A percentile compares a stretch with the other conserved stretches of the same genome.
Conservation (phyloP, 2,113 vertebrate species). For the Paraplagusia blochii region DNA sequence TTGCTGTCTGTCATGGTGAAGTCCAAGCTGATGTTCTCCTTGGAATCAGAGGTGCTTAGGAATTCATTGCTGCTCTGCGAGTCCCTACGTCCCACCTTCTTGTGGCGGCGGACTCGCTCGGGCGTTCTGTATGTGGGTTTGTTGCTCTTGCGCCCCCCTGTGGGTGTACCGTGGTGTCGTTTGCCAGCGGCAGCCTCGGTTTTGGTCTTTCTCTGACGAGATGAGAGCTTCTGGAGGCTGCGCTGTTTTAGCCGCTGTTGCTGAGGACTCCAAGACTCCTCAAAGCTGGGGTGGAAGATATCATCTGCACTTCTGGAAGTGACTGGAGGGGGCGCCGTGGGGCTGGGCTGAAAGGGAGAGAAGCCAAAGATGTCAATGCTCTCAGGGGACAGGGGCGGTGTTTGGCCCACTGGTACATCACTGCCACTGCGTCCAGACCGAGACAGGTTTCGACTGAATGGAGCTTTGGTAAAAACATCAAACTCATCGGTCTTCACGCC, state of each 20-base stretch:
- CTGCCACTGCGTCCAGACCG: conserved; percentile 60
- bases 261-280: conserved; percentile 81
- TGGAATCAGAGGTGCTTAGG: conserved; percentile 89
- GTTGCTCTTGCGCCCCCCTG: conserved; percentile 76
- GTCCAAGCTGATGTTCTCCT: conserved; percentile 90
- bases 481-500: conserved; percentile 78
- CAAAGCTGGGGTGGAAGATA: conserved; percentile 80
- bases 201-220: conserved; percentile 88
- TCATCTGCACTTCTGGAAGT: conserved; percentile 78
- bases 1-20: conserved; percentile 77
- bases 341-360: conserved; percentile 84
- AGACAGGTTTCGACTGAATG: conserved; percentile 85
- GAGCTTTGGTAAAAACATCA: conserved; percentile 94
- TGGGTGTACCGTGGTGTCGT: conserved; percentile 90
- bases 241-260: conserved; percentile 88
- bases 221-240: conserved; percentile 88
- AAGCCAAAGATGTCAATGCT: conserved; percentile 87
- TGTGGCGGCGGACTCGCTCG: conserved; percentile 85
- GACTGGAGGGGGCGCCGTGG: conserved; percentile 37
- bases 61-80: conserved; percentile 97
- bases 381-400: conserved; percentile 71
- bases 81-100: conserved; percentile 86
- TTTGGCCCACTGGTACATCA: conserved; percentile 50
- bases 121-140: conserved; percentile 91
- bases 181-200: conserved; percentile 81